Base-by-base conservation (phyloP, 2,888 invertebrate species). In the Drosophila meridionalis region DNA sequence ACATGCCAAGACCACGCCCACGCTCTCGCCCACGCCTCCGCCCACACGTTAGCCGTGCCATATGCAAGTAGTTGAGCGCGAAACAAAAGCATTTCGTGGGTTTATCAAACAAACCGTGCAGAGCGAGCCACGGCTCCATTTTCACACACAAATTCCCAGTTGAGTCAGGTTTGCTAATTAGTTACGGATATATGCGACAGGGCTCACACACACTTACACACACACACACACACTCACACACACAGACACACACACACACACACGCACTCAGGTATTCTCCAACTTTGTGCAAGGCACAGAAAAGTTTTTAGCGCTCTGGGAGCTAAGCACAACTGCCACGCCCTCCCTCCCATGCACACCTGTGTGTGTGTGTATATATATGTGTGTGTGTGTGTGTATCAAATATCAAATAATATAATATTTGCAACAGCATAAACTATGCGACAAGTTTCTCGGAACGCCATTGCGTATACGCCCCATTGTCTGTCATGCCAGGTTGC, bases 141-240 rank as follows among this genome's bases (percentile, higher is more conserved):
- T 57, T 43, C 70, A 52, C 55, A 40, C 53, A 65, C 64, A 67
- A 50, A 60, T 65, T 81, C 85, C 84, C 89, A 82, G 84, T 82
- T 82, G 89, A 87, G 76, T 84, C 85, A 87, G 82, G 86, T 85
- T 85, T 87, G 76, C 86, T 86, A 86, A 86, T 86, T 86, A 86
- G 86, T 89, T 80, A 76, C 85, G 89, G 78, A 87, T 83, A 82
- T 83, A 77, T 77, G 79, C 81, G 81, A 74, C 82, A 78, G 42
- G 78, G 50, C 58, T 36, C 6, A 11, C 36, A 26, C 53, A 30
- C 72, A 47, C 50, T 48, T 56, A 55, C 65, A 73, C 57, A 55
- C 50, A 48, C 14, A 50, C 55, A 38, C 63, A 60, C 52, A 57
- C 48, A 47, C 48, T n/a, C 50, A 58, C 6, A 52, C 30, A 52